These are phyloP conservation scores for Phortica variegata DNA, from an alignment of 1,140 invertebrate species.

Conservation along the genomic window DNA sequence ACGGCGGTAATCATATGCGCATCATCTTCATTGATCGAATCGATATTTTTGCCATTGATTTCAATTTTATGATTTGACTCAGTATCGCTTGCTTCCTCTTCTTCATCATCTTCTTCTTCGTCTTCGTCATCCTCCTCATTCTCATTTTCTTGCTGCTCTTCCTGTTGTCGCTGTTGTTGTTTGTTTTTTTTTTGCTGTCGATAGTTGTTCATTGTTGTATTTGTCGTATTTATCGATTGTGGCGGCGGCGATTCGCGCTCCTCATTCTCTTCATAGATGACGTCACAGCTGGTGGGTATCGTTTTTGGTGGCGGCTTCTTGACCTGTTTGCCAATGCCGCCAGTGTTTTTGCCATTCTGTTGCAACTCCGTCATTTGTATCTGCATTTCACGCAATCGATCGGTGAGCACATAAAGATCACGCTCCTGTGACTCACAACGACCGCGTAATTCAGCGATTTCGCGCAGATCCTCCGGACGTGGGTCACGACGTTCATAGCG, in stretches of 20 bases:
- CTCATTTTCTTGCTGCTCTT: constrained; percentile 5
- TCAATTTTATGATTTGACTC: constrained; percentile 41
- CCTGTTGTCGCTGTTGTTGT: constrained; percentile 10
- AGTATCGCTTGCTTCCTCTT: constrained; percentile 37
- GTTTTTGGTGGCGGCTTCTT: constrained; percentile 52
- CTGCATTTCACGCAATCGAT: constrained; percentile 55
- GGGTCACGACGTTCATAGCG: constrained; percentile 61
- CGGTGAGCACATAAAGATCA: constrained; percentile 60
- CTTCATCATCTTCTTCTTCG: constrained; percentile 17
- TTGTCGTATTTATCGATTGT: constrained; percentile 1
- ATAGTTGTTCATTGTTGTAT: background rate
- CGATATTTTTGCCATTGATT: constrained; percentile 32
- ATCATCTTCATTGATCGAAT: constrained; percentile 43
- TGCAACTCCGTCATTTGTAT: constrained; percentile 44
- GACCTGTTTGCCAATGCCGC: constrained; percentile 14
- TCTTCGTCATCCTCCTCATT: constrained; percentile 14
- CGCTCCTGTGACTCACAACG: constrained; percentile 62
- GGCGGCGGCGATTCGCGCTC: constrained; percentile 47
- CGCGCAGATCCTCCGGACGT: constrained; percentile 59
- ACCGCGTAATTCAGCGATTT: constrained; percentile 60
- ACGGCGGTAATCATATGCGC: constrained; percentile 46
- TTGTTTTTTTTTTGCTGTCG: constrained; percentile 6
- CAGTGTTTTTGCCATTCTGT: constrained; percentile 24
- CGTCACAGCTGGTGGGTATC: constrained; percentile 53
- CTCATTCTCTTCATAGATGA: constrained; percentile 56